Evolutionary conservation across 2,797 vertebrate species (phyloP), one percentile per base, ranked within the genome.

Genomic region (Pogonophryne albipinna): DNA sequence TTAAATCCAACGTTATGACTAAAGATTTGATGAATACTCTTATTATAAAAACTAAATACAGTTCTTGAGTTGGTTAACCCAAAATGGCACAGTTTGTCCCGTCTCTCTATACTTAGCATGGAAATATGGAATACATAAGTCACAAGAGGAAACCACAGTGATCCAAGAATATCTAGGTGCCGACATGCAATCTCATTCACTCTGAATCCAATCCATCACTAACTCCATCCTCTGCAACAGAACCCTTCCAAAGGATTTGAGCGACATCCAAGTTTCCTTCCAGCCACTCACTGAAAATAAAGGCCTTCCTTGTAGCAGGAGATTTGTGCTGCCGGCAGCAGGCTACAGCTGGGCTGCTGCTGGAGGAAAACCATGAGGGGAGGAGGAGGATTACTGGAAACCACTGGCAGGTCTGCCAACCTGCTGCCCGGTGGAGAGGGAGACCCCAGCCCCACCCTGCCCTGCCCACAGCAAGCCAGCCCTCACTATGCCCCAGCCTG

Each of bases 301-400:
- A 94, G 91, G 90, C 85, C 63, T 79, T 82, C 90, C 90, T 93
- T 93, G 90, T 93, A 83, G 89, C 42, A 44, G 84, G 84, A 91
- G 90, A 88, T 87, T 90, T 86, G 78, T 81, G 85, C 85, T 81
- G 87, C 83, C 76, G 80, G 78, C 79, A 82, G 82, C 71, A 82
- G 84, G 84, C 86, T 90, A 86, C 58, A 88, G 83, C 83, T 90
- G 86, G 89, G 55, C 91, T 89, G 89, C 87, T 78, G 82, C 83
- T 83, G 83, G 70, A 92, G 88, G 80, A 89, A 91, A 93, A 92
- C 85, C 86, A 80, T 80, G 87, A 91, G 81, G 85, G 89, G 90
- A 92, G 92, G 91, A 84, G 92, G 82, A 85, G 85, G 74, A 87
- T 93, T 93, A 93, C 93, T 92, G 93, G 93, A 94, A 94, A 91